These are phyloP conservation scores for Arnoldichthys spilopterus DNA, from an alignment of 2,797 vertebrate species.

Conservation along the genomic window DNA sequence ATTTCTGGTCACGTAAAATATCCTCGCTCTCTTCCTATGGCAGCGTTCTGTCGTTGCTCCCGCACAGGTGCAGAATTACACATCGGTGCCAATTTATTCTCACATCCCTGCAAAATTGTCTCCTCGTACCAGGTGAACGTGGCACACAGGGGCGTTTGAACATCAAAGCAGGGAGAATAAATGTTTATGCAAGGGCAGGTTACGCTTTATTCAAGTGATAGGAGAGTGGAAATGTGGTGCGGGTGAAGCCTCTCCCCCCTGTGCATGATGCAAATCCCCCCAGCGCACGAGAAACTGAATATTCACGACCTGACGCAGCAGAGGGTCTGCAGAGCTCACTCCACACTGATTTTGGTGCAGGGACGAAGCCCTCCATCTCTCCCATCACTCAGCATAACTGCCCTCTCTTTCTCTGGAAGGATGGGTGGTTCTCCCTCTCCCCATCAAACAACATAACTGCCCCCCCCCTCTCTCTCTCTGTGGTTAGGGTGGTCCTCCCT, in stretches of 20 bases:
- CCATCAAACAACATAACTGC: too few relatives aligned
- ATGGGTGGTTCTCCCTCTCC: too few relatives aligned
- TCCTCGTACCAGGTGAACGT: conserved; percentile 3
- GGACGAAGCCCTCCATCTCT: too few relatives aligned
- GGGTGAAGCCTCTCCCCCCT: neutral
- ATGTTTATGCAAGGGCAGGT: neutral
- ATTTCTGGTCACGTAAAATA: too few relatives aligned
- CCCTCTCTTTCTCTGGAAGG: too few relatives aligned
- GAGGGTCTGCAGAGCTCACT: neutral
- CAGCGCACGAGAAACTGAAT: neutral
- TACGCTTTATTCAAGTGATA: neutral
- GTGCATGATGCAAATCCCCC: neutral
- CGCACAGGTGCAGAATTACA: conserved; percentile 15
- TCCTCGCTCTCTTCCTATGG: too few relatives aligned
- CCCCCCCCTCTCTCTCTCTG: too few relatives aligned
- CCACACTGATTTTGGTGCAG: neutral
- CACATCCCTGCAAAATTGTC: conserved; percentile 33
- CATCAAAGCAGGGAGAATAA: conserved; percentile 13
- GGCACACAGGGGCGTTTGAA: conserved; percentile 1
- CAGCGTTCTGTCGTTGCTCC: neutral
- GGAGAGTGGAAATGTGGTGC: neutral
- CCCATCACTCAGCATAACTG: too few relatives aligned
- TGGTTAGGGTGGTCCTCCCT: too few relatives aligned
- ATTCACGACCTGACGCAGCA: neutral
- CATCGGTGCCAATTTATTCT: neutral